phyloP scores from a whole-genome alignment of 1,140 invertebrate genomes.

The Megalonaias nervosa region DNA sequence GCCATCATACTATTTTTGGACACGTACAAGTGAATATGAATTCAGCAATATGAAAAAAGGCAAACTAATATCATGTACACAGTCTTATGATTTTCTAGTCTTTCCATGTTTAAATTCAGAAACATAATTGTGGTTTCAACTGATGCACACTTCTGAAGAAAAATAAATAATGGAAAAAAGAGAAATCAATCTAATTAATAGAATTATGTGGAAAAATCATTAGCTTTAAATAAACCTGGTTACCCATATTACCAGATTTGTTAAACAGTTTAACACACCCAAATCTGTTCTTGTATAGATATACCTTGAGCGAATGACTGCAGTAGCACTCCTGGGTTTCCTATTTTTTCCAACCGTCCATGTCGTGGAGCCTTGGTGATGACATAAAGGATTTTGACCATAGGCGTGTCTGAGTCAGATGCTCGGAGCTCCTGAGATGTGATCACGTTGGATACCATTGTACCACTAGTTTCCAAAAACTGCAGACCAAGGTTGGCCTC shows the following conservation, averaged over 20 bases:
- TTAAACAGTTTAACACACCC: not conserved
- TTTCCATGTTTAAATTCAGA: no score
- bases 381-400: conserved; percentile 51
- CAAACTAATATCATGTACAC: no score
- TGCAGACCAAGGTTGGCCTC: conserved; percentile 63
- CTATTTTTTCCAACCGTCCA: conserved; percentile 58
- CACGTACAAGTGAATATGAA: no score
- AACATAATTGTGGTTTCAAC: not conserved
- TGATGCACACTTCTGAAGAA: not conserved
- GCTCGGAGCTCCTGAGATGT: conserved; percentile 55
- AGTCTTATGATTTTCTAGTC: no score
- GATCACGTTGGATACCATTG: conserved; percentile 57
- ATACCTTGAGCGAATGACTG: conserved; percentile 65
- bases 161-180: no score
- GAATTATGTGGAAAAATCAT: not conserved
- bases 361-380: conserved; percentile 51
- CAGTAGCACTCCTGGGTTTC: conserved; percentile 52
- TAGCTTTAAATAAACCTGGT: not conserved
- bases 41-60: no score
- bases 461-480: conserved; percentile 53
- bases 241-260: not conserved
- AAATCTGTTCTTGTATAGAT: not conserved
- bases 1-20: no score
- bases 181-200: not conserved
- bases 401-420: conserved; percentile 58